phyloP scores from a whole-genome alignment of 2,113 vertebrate species.

The Oceanites oceanicus region DNA sequence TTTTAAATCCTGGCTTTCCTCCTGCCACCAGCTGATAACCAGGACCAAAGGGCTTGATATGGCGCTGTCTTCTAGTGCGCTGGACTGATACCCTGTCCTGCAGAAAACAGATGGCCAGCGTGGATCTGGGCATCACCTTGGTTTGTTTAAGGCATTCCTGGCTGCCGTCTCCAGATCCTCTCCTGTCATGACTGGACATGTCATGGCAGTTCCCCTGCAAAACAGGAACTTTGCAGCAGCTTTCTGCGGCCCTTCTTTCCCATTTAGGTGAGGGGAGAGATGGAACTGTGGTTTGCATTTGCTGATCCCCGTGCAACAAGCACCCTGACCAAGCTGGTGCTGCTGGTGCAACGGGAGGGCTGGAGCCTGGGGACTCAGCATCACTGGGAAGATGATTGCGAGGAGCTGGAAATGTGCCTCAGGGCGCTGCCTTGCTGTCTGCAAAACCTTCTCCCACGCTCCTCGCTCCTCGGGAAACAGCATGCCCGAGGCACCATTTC shows the following conservation, averaged over 20 bases:
- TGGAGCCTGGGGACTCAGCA: background rate
- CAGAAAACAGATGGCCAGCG: background rate
- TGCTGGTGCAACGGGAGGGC: background rate
- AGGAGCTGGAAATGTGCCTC: background rate
- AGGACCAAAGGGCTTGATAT: background rate
- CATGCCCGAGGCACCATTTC: background rate
- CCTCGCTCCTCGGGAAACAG: background rate
- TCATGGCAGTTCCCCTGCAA: background rate
- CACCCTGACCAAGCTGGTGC: background rate
- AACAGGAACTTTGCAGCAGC: background rate
- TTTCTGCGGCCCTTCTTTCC: background rate
- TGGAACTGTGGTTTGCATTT: background rate
- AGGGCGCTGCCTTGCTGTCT: background rate
- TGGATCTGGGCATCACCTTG: background rate
- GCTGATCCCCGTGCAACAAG: rapidly evolving
- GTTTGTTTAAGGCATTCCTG: background rate
- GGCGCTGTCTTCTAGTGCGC: background rate
- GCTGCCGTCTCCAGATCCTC: background rate
- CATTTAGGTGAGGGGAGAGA: rapidly evolving
- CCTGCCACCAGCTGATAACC: background rate
- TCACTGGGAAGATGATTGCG: rapidly evolving
- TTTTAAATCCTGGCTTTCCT: background rate
- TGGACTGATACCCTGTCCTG: background rate
- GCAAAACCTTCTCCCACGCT: background rate
- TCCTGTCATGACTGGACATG: background rate